phyloP scores from a whole-genome alignment of 2,113 vertebrate species.

The Uria aalge region DNA sequence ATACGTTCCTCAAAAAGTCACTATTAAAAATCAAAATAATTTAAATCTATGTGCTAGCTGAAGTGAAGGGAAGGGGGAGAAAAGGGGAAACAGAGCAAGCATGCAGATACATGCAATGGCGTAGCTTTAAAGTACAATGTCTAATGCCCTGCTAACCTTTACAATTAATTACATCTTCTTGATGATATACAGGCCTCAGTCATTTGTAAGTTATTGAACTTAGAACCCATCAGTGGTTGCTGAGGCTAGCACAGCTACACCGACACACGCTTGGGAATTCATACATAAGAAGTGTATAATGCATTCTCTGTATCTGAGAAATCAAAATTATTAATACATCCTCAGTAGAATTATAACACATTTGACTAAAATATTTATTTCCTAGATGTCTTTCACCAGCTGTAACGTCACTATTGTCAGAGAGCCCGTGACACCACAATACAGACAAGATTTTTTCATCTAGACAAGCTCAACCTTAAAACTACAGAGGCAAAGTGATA shows the following conservation, averaged over 20 bases:
- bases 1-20: conserved; percentile 20
- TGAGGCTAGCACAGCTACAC: background rate
- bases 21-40: conserved; percentile 42
- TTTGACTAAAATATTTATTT: background rate
- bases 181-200: background rate
- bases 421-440: background rate
- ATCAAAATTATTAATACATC: background rate
- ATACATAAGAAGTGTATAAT: background rate
- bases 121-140: background rate
- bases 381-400: background rate
- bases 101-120: background rate
- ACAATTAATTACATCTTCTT: conserved; percentile 13
- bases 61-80: background rate
- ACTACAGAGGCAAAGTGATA: background rate
- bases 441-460: background rate
- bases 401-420: background rate
- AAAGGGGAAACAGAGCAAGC: background rate
- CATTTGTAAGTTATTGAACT: background rate
- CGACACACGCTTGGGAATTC: background rate
- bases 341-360: background rate
- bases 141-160: background rate
- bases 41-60: background rate
- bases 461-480: background rate
- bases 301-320: background rate
- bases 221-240: background rate